Conservation (phyloP, 2,797 vertebrate species). For the Morelia viridis region DNA sequence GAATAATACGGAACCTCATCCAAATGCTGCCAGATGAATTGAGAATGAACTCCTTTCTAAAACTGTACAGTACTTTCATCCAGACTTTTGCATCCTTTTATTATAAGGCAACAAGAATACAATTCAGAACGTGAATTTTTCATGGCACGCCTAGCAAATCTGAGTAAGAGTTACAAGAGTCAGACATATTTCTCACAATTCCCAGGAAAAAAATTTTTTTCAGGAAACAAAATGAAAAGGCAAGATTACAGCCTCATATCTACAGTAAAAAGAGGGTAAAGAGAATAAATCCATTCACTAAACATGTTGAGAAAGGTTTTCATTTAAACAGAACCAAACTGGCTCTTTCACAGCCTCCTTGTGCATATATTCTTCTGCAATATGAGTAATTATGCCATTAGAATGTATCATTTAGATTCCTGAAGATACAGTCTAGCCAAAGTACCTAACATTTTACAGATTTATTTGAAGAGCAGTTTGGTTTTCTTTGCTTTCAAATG, state of each 20-base stretch:
- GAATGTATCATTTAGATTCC: conserved; percentile 71
- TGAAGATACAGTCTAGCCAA: conserved; percentile 61
- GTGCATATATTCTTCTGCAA: conserved; percentile 69
- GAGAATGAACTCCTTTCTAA: conserved; percentile 68
- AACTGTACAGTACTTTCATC: conserved; percentile 60
- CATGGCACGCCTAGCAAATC: conserved; percentile 53
- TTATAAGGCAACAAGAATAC: conserved; percentile 54
- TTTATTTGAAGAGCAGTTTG: conserved; percentile 64
- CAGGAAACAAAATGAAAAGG: conserved; percentile 59
- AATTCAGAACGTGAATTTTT: conserved; percentile 56
- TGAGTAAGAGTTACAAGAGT: conserved; percentile 57
- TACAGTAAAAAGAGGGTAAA: conserved; percentile 61
- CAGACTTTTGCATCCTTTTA: conserved; percentile 61
- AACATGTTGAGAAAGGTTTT: conserved; percentile 67
- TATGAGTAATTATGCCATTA: conserved; percentile 68
- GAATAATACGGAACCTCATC: conserved; percentile 65
- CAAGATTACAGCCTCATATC: conserved; percentile 55
- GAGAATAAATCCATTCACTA: conserved; percentile 69
- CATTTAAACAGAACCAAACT: conserved; percentile 71
- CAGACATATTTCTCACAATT: conserved; percentile 60
- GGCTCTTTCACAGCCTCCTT: conserved; percentile 66
- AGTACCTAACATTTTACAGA: conserved; percentile 70
- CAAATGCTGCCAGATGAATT: conserved; percentile 68
- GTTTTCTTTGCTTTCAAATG: conserved; percentile 64
- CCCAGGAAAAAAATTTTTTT: conserved; percentile 61